These are phyloP conservation scores for Strigamia transsilvanica DNA, from an alignment of 2,888 invertebrate genomes.

Conservation along the genomic window DNA sequence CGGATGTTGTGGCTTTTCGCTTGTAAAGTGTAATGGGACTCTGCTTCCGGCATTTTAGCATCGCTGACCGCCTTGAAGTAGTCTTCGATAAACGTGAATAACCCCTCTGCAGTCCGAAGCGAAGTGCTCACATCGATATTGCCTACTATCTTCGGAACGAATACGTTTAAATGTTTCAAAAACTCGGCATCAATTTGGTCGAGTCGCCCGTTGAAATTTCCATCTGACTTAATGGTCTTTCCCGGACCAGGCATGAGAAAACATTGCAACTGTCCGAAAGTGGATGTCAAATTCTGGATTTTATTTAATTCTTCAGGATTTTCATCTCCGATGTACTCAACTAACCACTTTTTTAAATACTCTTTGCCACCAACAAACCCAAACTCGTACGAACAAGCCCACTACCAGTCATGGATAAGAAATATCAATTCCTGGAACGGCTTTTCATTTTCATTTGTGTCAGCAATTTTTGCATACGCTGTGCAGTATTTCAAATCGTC, in stretches of 20 bases:
- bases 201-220: not conserved
- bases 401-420: not conserved
- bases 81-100: not conserved
- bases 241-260: not conserved
- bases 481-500: not conserved
- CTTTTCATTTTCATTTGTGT: not conserved
- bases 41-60: not conserved
- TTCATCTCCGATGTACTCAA: not conserved
- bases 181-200: not conserved
- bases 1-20: not conserved
- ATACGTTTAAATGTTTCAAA: not conserved
- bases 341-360: not conserved
- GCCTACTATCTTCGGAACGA: not conserved
- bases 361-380: not conserved
- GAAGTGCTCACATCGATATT: not conserved
- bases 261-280: not conserved
- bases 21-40: not conserved
- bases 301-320: not conserved
- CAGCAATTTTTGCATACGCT: not conserved
- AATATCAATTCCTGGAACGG: not conserved
- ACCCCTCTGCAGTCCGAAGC: not conserved
- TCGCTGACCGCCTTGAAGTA: not conserved
- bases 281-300: not conserved
- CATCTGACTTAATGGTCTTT: not conserved
- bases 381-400: not conserved